A percentile compares a stretch with the other conserved stretches of the same genome.
phyloP scores from a whole-genome alignment of 2,888 invertebrate genomes.

The Cheilosia grossa region DNA sequence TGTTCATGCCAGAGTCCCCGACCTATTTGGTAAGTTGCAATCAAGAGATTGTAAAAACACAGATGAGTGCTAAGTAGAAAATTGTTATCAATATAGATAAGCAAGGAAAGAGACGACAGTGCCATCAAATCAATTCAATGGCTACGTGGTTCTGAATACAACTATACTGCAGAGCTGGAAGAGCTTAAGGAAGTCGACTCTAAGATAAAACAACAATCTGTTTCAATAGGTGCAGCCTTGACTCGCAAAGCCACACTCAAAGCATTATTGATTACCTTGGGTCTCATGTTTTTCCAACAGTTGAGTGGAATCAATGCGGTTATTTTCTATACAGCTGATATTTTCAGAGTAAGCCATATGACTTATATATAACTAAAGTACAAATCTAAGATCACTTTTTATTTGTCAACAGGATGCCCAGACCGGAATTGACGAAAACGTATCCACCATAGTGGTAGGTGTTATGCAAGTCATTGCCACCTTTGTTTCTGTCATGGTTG shows the following conservation, averaged over 20 bases:
- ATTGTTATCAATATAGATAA: slow-evolving; percentile 76
- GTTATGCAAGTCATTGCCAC: slow-evolving; percentile 89
- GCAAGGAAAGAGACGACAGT: slow-evolving; percentile 86
- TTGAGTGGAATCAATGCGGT: slow-evolving; percentile 93
- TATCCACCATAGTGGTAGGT: slow-evolving; percentile 92
- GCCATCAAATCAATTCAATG: slow-evolving; percentile 88
- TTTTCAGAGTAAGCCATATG: slow-evolving; percentile 87
- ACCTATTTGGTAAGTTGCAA: slow-evolving; percentile 85
- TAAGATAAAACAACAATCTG: slow-evolving; percentile 84
- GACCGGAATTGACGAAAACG: slow-evolving; percentile 84
- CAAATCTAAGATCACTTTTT: slow-evolving; percentile 11
- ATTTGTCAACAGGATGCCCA: slow-evolving; percentile 78
- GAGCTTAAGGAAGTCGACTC: slow-evolving; percentile 85
- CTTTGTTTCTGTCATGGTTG: slow-evolving; percentile 89
- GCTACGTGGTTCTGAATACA: slow-evolving; percentile 90
- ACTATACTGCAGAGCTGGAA: slow-evolving; percentile 87
- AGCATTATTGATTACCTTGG: slow-evolving; percentile 88
- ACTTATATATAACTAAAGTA: not conserved
- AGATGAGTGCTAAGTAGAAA: not conserved
- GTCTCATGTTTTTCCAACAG: slow-evolving; percentile 95
- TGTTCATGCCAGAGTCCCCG: slow-evolving; percentile 95
- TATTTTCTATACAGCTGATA: slow-evolving; percentile 90
- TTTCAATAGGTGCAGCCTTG: slow-evolving; percentile 85
- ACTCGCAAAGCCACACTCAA: slow-evolving; percentile 86
- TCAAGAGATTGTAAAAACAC: not conserved